phyloP scores from a whole-genome alignment of 2,113 vertebrate species.

The Chloebia gouldiae region DNA sequence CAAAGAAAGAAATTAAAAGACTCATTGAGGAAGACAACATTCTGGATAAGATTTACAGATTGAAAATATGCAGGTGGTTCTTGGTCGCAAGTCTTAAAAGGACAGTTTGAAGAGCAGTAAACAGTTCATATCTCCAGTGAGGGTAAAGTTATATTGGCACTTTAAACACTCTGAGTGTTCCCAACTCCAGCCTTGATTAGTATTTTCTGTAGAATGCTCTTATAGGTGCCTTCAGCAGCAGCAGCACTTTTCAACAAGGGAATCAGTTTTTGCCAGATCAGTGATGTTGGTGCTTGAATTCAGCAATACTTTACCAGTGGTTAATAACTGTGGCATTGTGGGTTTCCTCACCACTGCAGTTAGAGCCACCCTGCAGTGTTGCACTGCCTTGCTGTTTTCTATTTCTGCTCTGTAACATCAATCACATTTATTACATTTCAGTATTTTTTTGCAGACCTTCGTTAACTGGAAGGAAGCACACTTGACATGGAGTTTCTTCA shows the following conservation, averaged over 20 bases:
- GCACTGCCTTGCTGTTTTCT: background rate
- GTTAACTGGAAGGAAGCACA: slow-evolving; percentile 86
- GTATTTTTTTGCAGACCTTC: slow-evolving; percentile 71
- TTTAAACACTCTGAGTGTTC: rapidly evolving
- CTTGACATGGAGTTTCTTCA: slow-evolving; percentile 97
- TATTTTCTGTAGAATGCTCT: background rate
- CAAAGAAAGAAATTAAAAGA: background rate
- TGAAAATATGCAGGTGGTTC: background rate
- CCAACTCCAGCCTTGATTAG: background rate
- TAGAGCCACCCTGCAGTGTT: background rate
- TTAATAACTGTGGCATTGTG: background rate
- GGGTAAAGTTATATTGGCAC: background rate
- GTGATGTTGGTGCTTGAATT: background rate
- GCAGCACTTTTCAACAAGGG: background rate
- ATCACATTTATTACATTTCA: background rate
- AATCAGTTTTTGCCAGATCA: background rate
- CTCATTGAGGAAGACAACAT: background rate
- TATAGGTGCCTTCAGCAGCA: background rate
- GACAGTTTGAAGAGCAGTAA: background rate
- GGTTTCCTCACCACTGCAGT: background rate
- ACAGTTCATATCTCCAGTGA: rapidly evolving
- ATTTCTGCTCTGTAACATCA: background rate
- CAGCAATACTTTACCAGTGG: background rate
- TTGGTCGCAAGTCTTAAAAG: background rate
- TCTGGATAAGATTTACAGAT: background rate